Conservation (phyloP, 2,113 vertebrate genomes). For the Prochilodus magdalenae region DNA sequence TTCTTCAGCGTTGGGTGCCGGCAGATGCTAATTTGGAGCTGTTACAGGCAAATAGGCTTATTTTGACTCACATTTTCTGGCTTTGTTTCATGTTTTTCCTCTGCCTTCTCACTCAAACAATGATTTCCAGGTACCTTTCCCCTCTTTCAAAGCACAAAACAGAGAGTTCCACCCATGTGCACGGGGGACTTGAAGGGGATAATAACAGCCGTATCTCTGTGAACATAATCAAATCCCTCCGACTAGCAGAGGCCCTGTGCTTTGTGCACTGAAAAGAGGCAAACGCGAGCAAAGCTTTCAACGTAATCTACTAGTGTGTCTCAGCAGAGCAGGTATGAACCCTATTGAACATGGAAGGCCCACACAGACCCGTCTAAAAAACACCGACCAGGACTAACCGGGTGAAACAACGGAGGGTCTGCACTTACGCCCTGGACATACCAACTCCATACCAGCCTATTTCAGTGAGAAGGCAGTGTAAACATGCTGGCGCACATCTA, state of each 20-base stretch:
- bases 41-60: slow-evolving; percentile 57
- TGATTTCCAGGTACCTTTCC: slow-evolving; percentile 57
- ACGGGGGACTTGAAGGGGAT: slow-evolving; percentile 45
- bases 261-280: slow-evolving; percentile 81
- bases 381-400: slow-evolving; percentile 43
- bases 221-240: slow-evolving; percentile 55
- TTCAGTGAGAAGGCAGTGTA: slow-evolving; percentile 83
- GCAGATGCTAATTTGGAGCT: slow-evolving; percentile 47
- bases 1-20: slow-evolving; percentile 7
- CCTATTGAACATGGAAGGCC: slow-evolving; percentile 82
- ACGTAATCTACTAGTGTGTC: slow-evolving; percentile 62
- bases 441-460: slow-evolving; percentile 42
- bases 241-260: slow-evolving; percentile 63
- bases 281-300: slow-evolving; percentile 76
- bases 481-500: slow-evolving; percentile 55
- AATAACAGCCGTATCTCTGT: slow-evolving; percentile 62
- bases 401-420: slow-evolving; percentile 30
- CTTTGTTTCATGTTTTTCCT: slow-evolving; percentile 60
- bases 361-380: slow-evolving; percentile 63
- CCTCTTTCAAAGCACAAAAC: slow-evolving; percentile 75
- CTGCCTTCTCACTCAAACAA: slow-evolving; percentile 79
- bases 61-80: slow-evolving; percentile 77
- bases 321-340: slow-evolving; percentile 82
- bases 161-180: slow-evolving; percentile 31
- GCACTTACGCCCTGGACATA: slow-evolving; percentile 30